A percentile compares a stretch with the other conserved stretches of the same genome.
phyloP scores from a whole-genome alignment of 1,140 invertebrate species.

The Meloidogyne chitwoodi region DNA sequence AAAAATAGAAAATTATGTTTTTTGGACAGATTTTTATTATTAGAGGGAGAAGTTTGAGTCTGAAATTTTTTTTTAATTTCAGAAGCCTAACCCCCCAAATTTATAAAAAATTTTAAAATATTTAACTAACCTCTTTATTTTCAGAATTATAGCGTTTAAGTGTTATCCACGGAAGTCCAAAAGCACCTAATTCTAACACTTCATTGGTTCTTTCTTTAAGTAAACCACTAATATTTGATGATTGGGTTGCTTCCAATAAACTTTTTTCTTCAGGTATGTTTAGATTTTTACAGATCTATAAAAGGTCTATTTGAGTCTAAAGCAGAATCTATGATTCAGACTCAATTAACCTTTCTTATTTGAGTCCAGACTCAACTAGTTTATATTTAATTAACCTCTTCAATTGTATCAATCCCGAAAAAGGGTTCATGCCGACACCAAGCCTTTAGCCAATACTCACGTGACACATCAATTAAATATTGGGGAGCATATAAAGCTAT shows the following conservation, averaged over 20 bases:
- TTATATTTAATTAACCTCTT: background rate
- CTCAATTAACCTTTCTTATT: too few relatives aligned
- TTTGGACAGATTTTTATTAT: background rate
- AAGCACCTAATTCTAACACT: background rate
- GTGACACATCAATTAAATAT: background rate
- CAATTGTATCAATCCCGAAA: background rate
- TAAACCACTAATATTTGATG: background rate
- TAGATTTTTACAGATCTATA: constrained; percentile 1
- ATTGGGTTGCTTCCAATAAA: background rate
- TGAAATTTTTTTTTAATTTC: background rate
- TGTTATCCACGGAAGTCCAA: constrained; percentile 9
- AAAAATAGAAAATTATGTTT: background rate
- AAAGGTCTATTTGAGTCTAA: background rate
- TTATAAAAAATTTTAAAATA: background rate
- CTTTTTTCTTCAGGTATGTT: background rate
- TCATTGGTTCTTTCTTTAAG: background rate
- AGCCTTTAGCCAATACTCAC: background rate
- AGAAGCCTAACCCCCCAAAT: background rate
- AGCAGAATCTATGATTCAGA: background rate
- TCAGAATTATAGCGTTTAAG: background rate
- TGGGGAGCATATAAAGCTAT: background rate
- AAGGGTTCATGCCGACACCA: constrained; percentile 3
- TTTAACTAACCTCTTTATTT: background rate
- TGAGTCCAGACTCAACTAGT: too few relatives aligned
- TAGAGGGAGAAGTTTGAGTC: background rate